Evolutionary conservation across 1,140 invertebrate species (phyloP).

Genomic region (Paracyclopina nana): DNA sequence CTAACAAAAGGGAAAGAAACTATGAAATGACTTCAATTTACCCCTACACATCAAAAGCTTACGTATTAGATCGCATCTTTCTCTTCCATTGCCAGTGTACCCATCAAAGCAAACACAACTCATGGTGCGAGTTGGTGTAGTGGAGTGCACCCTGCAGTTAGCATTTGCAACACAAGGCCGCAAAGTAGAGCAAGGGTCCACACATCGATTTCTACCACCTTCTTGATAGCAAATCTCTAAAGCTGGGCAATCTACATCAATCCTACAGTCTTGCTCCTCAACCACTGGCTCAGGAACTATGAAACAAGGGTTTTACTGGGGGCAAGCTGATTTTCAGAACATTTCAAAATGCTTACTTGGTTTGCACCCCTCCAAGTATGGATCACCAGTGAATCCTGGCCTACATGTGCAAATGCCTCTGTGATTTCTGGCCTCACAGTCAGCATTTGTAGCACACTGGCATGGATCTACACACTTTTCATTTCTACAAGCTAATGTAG

Average conservation of each 20-base stretch:
- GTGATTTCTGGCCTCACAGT: conserved; percentile 44
- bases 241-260: conserved; percentile 39
- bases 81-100: conserved; percentile 32
- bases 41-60: neutral
- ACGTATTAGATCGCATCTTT: neutral
- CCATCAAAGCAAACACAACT: conserved; percentile 62
- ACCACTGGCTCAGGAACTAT: conserved; percentile 13
- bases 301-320: conserved; percentile 7
- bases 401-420: conserved; percentile 57
- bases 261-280: conserved; percentile 40
- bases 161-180: conserved; percentile 24
- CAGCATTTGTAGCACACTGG: conserved; percentile 31
- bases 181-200: conserved; percentile 21
- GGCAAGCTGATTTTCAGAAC: too few species aligned
- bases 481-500: neutral
- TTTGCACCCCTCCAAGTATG: conserved; percentile 48
- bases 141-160: conserved; percentile 47
- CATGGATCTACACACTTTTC: conserved; percentile 18
- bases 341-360: conserved; percentile 41
- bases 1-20: conserved; percentile 7
- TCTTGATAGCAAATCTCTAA: conserved; percentile 26
- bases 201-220: too few species aligned
- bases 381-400: conserved; percentile 56
- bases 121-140: conserved; percentile 60
- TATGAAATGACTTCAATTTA: neutral